Base-by-base conservation (phyloP, 1,140 invertebrate genomes). In the Dinoponera quadriceps region DNA sequence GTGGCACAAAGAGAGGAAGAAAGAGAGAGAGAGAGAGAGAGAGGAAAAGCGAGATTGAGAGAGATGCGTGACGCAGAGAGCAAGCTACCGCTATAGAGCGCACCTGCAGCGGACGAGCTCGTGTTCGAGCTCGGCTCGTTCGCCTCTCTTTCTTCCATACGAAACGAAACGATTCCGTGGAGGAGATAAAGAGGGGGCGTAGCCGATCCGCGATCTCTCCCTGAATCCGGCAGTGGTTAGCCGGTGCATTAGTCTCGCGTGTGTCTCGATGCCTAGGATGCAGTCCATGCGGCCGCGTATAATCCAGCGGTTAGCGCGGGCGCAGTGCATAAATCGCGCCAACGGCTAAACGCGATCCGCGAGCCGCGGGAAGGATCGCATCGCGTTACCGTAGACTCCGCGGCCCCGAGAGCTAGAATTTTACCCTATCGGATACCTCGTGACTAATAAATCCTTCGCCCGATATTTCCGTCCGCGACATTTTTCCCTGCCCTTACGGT, bases 111-210 rank as follows among this genome's bases (percentile, higher is more conserved):
- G 68, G 7, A 69, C 51, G 22, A 80, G 57, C 48, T 29, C 22
- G 49, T 29, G n/a, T 38, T 62, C 38, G 22, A 55, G 72, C 44
- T 49, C 38, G 25, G 22, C 48, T 68, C 63, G 73, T 81, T 49
- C 55, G 57, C 78, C 29, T 82, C 69, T 72, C 69, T 54, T 60
- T 69, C 69, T 62, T 62, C 55, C 22, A 18, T 69, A 69, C 16
- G 68, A 82, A 69, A 65, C 55, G 73, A 69, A 85, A 59, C 78
- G 85, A 85, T 88, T 88, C 65, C 75, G 44, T 44, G 57, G 66
- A 60, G 72, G 38, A 87, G 75, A 88, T 87, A 88, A 88, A 85
- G 60, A 65, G 71, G 60, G 60, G 82, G 87, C 75, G 85, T 84
- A 74, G n/a, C 57, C 59, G 77, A 85, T 81, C 57, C 60, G 51